A percentile compares a stretch with the other conserved stretches of the same genome.
These are phyloP conservation scores for Leucoraja ocellata DNA, from an alignment of 2,797 vertebrate genomes.

Conservation along the genomic window DNA sequence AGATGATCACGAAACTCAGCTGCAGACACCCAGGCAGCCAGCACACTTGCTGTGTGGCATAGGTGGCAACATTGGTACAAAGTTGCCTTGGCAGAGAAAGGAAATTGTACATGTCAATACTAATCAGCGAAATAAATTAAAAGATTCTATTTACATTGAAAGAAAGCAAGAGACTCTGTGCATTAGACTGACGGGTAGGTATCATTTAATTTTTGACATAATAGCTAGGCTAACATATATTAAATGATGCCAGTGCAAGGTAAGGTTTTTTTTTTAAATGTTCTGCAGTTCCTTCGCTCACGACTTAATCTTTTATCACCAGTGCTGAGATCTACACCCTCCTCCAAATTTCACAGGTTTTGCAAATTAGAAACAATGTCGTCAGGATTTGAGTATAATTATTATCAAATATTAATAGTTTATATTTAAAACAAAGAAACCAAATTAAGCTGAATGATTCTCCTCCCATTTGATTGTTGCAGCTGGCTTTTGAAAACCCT, in stretches of 20 bases:
- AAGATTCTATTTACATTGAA: neutral
- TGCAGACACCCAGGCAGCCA: constrained; percentile 70
- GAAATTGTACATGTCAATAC: constrained; percentile 70
- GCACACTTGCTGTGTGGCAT: constrained; percentile 67
- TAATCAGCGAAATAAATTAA: constrained; percentile 62
- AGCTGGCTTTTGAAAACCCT: neutral
- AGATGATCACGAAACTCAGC: constrained; percentile 69
- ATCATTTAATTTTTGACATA: neutral
- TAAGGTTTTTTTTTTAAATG: neutral
- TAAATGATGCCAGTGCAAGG: neutral
- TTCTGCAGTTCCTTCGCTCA: neutral
- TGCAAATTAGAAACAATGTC: neutral
- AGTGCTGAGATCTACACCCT: neutral
- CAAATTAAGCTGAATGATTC: constrained; percentile 33
- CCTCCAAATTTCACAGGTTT: neutral
- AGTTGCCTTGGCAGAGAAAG: constrained; percentile 70
- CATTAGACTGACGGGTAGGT: constrained; percentile 56
- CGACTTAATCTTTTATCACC: neutral
- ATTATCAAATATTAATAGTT: constrained; percentile 32
- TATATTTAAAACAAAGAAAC: constrained; percentile 15
- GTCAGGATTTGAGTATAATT: neutral
- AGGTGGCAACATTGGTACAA: constrained; percentile 68
- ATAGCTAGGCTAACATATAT: neutral
- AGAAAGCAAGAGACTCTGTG: constrained; percentile 43
- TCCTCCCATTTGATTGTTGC: constrained; percentile 12